These are phyloP conservation scores for Taurulus bubalis DNA, from an alignment of 2,113 vertebrate genomes.

Conservation along the genomic window DNA sequence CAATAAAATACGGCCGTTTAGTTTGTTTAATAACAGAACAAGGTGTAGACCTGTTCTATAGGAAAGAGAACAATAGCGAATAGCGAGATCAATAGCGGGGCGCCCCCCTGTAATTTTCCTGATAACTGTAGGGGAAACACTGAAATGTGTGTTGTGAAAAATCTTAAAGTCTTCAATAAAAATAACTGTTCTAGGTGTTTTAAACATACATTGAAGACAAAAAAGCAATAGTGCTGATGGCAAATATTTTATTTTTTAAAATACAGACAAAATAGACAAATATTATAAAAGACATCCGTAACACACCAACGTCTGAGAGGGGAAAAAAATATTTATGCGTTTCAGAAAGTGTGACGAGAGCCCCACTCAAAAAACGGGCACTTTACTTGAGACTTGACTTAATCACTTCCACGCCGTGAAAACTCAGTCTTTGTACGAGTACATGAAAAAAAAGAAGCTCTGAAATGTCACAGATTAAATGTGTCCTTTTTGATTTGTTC, in stretches of 20 bases:
- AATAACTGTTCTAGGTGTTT: background rate
- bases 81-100: no score
- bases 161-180: no score
- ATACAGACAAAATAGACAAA: constrained; percentile 69
- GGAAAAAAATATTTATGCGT: constrained; percentile 30
- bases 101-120: no score
- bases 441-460: background rate
- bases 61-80: no score
- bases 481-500: background rate
- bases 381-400: constrained; percentile 41
- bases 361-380: constrained; percentile 27
- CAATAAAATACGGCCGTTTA: no score
- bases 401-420: background rate
- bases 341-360: background rate
- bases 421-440: background rate
- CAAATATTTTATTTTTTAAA: constrained; percentile 60
- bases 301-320: constrained; percentile 41
- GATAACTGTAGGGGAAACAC: no score
- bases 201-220: background rate
- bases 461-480: background rate
- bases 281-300: constrained; percentile 67
- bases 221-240: background rate
- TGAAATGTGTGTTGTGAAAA: no score
- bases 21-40: no score
- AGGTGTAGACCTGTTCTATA: no score